Evolutionary conservation across 2,888 invertebrate genomes (phyloP), one percentile per base, ranked within the genome.

Genomic region (Drosophila sordidapex): DNA sequence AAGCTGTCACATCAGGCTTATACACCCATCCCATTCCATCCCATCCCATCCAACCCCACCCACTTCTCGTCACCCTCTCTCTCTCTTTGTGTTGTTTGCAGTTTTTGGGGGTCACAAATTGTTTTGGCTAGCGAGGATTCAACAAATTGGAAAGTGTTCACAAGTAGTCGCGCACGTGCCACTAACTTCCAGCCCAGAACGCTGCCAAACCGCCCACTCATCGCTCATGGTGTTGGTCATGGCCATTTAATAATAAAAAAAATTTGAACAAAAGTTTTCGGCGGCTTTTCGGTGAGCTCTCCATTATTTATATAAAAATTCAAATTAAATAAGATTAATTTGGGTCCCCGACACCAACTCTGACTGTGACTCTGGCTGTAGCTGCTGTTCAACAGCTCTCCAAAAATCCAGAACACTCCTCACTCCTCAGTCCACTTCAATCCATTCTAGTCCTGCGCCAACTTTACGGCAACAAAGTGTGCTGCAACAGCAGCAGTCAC

Each of bases 291-390:
- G 64, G 48, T 58, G 59, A 69, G 69, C 63, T 78, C 64, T 70
- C 64, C 85, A 89, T 90, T 89, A 91, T 90, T 91, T 89, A 84
- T 82, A 85, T 76, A 89, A 77, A 91, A 91, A 90, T 87, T 91
- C 89, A 91, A 90, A 91, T 91, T 89, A 91, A 92, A 91, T 86
- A 91, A 88, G 92, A 92, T 92, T 91, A 89, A 91, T 91, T 89
- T 72, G 54, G 13, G 33, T 7, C 36, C n/a, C 25, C 35, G 25
- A 8, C 46, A 13, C 4, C 6, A 21, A 46, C 46, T 46, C 46
- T 15, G 35, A 68, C 57, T 49, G 66, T 33, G 60, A 51, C 54
- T 51, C 35, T 29, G 35, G 67, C 59, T 49, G 21, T 46, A 21
- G 71, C 40, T 66, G 51, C 53, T 48, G 38, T 35, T 51, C 57